Base-by-base conservation (phyloP, 2,113 vertebrate genomes). In the Oxyura jamaicensis region DNA sequence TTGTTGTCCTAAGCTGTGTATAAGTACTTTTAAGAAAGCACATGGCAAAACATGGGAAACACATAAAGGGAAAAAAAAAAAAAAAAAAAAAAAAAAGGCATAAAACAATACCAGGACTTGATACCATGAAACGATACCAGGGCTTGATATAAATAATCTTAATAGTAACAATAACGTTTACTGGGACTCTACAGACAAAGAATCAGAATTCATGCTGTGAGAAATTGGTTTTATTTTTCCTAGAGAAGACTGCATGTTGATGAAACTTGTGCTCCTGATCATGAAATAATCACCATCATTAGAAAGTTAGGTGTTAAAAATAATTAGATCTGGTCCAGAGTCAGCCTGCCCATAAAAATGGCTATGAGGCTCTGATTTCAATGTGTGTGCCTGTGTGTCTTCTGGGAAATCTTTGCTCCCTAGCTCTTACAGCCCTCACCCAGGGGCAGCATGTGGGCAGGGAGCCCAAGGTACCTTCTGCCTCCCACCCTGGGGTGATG, bases 181-280 rank as follows among this genome's bases (percentile, higher is more conserved):
- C 90, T 25, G 31, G 33, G 25, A 67, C 21, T 73, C 36, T 16
- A 39, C 7, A 93, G 83, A 72, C 56, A 91, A 90, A 79, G 56
- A 84, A 84, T 55, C 44, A 95, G 13, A 97, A 91, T 75, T 82
- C 28, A 46, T 46, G n/a, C 68, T 85, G 88, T 84, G 79, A 90
- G 83, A 92, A 19, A 50, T 3, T 5, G 82, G 11, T 36, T 93
- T 36, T 55, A 52, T 29, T 67, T 94, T 59, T 75, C 36, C 26
- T 79, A 46, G 0, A 42, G 78, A 86, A 95, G 88, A 55, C 59
- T 91, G 7, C 4, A 18, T 66, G n/a, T 55, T 39, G 59, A 48
- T 76, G 59, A 87, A 77, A 6, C 33, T 35, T 93, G 96, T 97
- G 42, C 78, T 96, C 52, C 17, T 96, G 58, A 89, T 97, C 84